phyloP scores from a whole-genome alignment of 2,888 invertebrate species.

The Cryptosula pallasiana region DNA sequence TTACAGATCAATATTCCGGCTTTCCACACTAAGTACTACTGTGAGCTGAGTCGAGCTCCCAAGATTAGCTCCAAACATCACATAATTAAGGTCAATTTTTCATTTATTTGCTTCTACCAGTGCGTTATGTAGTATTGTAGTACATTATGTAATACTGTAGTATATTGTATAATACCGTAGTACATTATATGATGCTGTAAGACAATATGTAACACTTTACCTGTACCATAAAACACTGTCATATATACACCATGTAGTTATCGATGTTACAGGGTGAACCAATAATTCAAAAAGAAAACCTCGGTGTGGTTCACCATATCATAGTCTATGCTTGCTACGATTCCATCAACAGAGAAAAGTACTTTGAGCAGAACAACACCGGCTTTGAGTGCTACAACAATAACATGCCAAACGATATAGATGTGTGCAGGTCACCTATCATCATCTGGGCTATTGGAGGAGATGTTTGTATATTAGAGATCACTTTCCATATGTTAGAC shows the following conservation, averaged over 20 bases:
- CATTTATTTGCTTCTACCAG: no score
- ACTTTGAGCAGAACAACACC: slow-evolving; percentile 38
- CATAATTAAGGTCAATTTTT: slow-evolving; percentile 53
- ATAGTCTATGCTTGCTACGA: slow-evolving; percentile 73
- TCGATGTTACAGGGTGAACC: slow-evolving; percentile 65
- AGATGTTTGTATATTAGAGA: slow-evolving; percentile 60
- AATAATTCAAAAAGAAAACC: slow-evolving; percentile 61
- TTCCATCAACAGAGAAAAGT: slow-evolving; percentile 54
- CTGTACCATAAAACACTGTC: no score
- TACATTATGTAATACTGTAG: no score
- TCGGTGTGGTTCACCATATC: slow-evolving; percentile 76
- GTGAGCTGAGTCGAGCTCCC: background rate
- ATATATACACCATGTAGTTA: no score
- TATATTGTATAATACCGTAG: no score
- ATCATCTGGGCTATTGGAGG: slow-evolving; percentile 81
- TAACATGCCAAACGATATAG: slow-evolving; percentile 73
- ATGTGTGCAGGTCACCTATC: slow-evolving; percentile 68
- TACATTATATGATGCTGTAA: no score
- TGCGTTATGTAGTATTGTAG: no score
- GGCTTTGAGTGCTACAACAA: slow-evolving; percentile 62
- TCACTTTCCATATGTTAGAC: no score
- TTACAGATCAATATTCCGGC: slow-evolving; percentile 30
- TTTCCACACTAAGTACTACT: slow-evolving; percentile 2
- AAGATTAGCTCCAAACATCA: slow-evolving; percentile 23
- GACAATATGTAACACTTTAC: no score